Percentiles rank a stretch among this genome's conserved stretches.
phyloP scores from a whole-genome alignment of 2,113 vertebrate species.

The Zosterops japonicus region DNA sequence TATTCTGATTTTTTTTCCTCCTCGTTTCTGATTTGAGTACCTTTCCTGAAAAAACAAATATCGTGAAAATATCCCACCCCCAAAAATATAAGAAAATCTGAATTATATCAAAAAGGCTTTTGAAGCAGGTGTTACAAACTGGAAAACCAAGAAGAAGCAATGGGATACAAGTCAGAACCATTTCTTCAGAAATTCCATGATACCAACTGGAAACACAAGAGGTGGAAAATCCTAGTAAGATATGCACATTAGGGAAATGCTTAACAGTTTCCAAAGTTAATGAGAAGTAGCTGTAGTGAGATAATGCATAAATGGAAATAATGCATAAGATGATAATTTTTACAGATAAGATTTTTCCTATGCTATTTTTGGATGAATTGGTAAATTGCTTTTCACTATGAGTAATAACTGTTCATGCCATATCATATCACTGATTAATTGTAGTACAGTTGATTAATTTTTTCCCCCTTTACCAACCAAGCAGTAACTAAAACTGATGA shows the following conservation, averaged over 20 bases:
- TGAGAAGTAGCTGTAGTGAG: constrained; percentile 10
- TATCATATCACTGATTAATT: constrained; percentile 51
- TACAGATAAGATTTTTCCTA: constrained; percentile 47
- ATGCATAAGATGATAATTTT: not conserved
- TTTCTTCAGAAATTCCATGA: not conserved
- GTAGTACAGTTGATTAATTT: constrained; percentile 30
- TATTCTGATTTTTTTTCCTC: not conserved
- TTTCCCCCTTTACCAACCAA: constrained; percentile 37
- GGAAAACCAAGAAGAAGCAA: not conserved
- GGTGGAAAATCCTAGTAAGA: not conserved
- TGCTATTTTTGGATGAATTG: constrained; percentile 55
- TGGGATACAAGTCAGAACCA: not conserved
- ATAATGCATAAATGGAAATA: constrained; percentile 38
- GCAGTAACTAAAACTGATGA: constrained; percentile 28
- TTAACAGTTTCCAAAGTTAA: constrained; percentile 10
- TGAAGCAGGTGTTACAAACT: not conserved
- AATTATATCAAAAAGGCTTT: not conserved
- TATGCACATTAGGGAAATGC: not conserved
- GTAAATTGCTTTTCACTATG: constrained; percentile 55
- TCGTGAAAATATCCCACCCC: not conserved
- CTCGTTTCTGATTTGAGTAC: not conserved
- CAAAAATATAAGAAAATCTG: not conserved
- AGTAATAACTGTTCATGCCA: constrained; percentile 39
- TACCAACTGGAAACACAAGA: not conserved
- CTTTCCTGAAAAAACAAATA: not conserved